Evolutionary conservation across 1,140 invertebrate genomes (phyloP), one percentile per base, ranked within the genome.

Genomic region (Nomia melanderi): DNA sequence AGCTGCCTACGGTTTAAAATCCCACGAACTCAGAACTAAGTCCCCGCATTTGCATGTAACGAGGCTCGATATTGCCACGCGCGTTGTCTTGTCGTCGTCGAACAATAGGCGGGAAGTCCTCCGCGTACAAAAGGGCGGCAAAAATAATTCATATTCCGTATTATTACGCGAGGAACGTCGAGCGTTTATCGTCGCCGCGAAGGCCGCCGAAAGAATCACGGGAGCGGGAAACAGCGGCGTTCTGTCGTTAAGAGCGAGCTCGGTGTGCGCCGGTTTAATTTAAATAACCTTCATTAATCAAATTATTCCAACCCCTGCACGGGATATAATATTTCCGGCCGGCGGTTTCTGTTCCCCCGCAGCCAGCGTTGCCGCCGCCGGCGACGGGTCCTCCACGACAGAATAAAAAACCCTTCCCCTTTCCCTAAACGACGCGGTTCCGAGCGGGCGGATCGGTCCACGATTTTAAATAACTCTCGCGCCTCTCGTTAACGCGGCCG

Each of bases 281-380:
- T 77, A 56, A 85, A 76, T 84, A 82, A 84, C 67, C 69, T 84
- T 84, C 79, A 67, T 85, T 85, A 84, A 85, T 85, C 83, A 79
- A 84, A 81, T 82, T 81, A 79, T 67, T 70, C 67, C 79, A 41
- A 27, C 65, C 63, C 25, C 65, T 71, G 72, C 63, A 25, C 36
- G 47, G 62, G 50, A 65, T 81, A 76, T 60, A 76, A 76, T 71
- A 81, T 81, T 84, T 84, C 69, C 54, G 44, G 17, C 33, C 50
- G 44, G 56, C 14, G 44, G n/a, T n/a, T 72, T 54, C 31, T 41
- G 64, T 53, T 36, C 60, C n/a, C n/a, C n/a, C n/a, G n/a, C n/a
- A n/a, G n/a, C n/a, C n/a, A n/a, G n/a, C n/a, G n/a, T n/a, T n/a
- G n/a, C n/a, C n/a, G n/a, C n/a, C n/a, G n/a, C n/a, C n/a, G n/a